Conservation (phyloP, 1,140 invertebrate species). For the Formica exsecta region DNA sequence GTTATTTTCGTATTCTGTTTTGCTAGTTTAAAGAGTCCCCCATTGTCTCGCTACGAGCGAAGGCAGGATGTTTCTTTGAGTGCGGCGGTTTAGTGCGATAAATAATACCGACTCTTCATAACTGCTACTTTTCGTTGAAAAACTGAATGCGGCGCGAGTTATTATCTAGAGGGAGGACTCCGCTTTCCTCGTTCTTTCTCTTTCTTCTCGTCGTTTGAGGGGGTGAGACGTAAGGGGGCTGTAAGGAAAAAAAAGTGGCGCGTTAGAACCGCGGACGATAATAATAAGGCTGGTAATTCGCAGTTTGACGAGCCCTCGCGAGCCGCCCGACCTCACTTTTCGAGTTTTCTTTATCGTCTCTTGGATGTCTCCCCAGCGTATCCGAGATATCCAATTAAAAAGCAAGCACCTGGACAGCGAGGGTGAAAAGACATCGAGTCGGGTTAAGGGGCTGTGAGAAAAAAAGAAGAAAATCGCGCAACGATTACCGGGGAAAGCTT, state of each 20-base stretch:
- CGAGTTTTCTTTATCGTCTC: conserved; percentile 79
- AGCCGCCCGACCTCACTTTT: conserved; percentile 76
- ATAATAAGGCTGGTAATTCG: conserved; percentile 86
- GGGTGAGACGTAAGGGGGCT: background rate
- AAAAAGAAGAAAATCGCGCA: conserved; percentile 64
- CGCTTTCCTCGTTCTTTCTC: conserved; percentile 11
- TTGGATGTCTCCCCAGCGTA: conserved; percentile 81
- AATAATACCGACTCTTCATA: conserved; percentile 56
- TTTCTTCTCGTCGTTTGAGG: conserved; percentile 35
- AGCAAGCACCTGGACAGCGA: conserved; percentile 78
- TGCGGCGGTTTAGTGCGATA: conserved; percentile 49
- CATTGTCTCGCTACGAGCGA: conserved; percentile 18
- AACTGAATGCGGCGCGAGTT: conserved; percentile 55
- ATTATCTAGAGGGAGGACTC: conserved; percentile 36
- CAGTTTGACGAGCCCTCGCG: conserved; percentile 84
- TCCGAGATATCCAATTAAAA: conserved; percentile 83
- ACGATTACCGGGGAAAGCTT: conserved; percentile 68
- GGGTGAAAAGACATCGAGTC: conserved; percentile 53
- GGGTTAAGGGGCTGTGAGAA: conserved; percentile 25
- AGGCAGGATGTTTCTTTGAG: conserved; percentile 56
- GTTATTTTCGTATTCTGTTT: conserved; percentile 51
- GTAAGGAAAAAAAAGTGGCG: conserved; percentile 75
- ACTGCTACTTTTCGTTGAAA: conserved; percentile 57
- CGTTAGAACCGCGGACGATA: conserved; percentile 80
- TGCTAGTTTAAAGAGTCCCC: conserved; percentile 29